A percentile compares a stretch with the other conserved stretches of the same genome.
These are phyloP conservation scores for Aradus depressus DNA, from an alignment of 2,888 invertebrate genomes.

Conservation along the genomic window DNA sequence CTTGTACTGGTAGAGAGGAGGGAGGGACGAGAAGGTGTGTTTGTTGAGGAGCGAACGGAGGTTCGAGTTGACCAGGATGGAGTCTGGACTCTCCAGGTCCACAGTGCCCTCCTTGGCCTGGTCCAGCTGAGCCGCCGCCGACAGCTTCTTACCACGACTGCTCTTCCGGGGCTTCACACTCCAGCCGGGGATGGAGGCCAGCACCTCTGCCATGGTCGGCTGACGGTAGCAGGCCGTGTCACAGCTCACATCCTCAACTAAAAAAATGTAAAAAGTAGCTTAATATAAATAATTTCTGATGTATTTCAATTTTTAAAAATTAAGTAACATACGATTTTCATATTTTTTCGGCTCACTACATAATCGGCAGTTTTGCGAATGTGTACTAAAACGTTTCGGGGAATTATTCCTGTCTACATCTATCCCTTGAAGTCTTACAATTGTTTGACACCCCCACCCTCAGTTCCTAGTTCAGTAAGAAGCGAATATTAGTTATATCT, in stretches of 20 bases:
- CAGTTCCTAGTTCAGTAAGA: too few relatives aligned
- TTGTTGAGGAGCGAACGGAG: constrained; percentile 79
- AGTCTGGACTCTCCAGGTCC: constrained; percentile 91
- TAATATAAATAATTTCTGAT: neutral
- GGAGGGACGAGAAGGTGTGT: constrained; percentile 79
- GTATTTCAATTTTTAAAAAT: neutral
- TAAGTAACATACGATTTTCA: too few relatives aligned
- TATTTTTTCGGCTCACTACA: too few relatives aligned
- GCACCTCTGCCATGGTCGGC: constrained; percentile 78
- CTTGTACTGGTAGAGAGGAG: constrained; percentile 83
- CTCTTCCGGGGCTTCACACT: constrained; percentile 63
- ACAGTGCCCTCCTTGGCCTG: constrained; percentile 88
- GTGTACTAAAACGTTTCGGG: too few relatives aligned
- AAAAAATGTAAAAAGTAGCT: constrained; percentile 2
- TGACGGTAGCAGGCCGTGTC: constrained; percentile 29
- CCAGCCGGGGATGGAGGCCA: constrained; percentile 83
- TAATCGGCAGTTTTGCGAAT: too few relatives aligned
- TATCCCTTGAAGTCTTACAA: too few relatives aligned
- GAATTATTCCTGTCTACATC: too few relatives aligned
- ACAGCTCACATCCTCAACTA: constrained; percentile 41
- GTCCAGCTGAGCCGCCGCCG: constrained; percentile 83
- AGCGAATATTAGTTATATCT: too few relatives aligned
- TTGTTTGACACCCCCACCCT: too few relatives aligned
- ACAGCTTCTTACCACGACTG: constrained; percentile 64
- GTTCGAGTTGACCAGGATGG: constrained; percentile 78